Evolutionary conservation across 2,113 vertebrate genomes (phyloP).

Genomic region (Cheirogaleus medius): DNA sequence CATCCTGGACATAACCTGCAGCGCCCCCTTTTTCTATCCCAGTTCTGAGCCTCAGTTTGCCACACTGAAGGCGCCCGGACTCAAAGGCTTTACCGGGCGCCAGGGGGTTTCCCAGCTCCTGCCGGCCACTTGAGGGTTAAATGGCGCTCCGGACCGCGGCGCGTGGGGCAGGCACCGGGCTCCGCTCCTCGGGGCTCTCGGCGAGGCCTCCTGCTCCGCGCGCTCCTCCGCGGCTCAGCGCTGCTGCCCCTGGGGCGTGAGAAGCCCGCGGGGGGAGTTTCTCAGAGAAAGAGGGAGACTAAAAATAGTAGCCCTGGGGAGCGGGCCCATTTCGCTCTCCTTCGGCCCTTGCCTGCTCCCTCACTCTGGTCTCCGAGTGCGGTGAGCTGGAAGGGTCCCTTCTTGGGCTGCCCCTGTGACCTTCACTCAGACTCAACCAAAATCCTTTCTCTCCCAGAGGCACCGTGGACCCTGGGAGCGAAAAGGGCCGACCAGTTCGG

Average conservation of each 20-base stretch:
- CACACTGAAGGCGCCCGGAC: no score
- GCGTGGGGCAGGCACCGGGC: neutral
- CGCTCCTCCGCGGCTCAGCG: neutral
- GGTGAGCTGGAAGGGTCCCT: neutral
- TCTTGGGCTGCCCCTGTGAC: neutral
- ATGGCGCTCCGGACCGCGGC: fast-evolving
- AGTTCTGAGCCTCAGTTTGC: neutral
- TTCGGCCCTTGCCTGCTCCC: neutral
- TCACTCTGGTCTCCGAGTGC: neutral
- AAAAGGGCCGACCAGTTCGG: neutral
- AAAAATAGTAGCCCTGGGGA: conserved; percentile 79
- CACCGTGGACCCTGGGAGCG: neutral
- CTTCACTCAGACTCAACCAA: neutral
- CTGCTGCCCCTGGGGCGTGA: conserved; percentile 79
- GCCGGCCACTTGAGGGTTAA: neutral
- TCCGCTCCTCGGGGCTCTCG: neutral
- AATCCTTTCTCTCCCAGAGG: neutral
- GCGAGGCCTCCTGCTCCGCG: neutral
- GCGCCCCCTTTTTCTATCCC: neutral
- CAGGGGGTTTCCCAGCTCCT: neutral
- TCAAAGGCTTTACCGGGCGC: no score
- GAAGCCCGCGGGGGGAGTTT: conserved; percentile 77
- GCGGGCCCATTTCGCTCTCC: neutral
- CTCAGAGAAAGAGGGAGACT: conserved; percentile 77
- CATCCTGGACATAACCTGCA: neutral